Base-by-base conservation (phyloP, 2,113 vertebrate genomes). In the Aegotheles bennettii region DNA sequence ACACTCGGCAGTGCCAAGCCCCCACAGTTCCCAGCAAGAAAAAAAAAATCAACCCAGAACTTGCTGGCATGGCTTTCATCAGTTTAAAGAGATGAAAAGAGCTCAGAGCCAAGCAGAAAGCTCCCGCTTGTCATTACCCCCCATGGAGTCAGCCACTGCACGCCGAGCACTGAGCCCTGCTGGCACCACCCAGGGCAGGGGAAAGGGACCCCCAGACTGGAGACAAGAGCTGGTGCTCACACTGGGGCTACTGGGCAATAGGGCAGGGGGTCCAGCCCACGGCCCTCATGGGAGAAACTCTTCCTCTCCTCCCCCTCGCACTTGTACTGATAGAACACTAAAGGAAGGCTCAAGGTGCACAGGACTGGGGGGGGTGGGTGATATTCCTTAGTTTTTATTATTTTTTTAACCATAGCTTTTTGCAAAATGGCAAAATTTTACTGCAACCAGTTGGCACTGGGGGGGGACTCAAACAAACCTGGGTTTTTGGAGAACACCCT, bases 61-160 rank as follows among this genome's bases (percentile, higher is more conserved):
- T 94, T 42, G 83, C 95, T 96, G 96, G 95, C 95, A 61, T 78
- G 88, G 95, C 83, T 96, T 96, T 93, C 94, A 95, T 96, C 94
- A 93, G 93, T 93, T 97, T 74, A 8, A 89, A 70, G 24, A 96
- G 96, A 97, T 97, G 94, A 96, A 97, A 97, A 96, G 96, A 97
- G 91, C 81, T 96, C 50, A 4, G 35, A 89, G 94, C 93, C 93
- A 43, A 89, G 94, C 77, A 38, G 28, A 65, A 64, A 97, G 57
- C 79, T 76, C 79, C 33, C 10, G 78, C 96, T 84, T 89, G 57
- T 95, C 95, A 43, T 96, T 94, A 97, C 94, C 96, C 94, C 96
- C 95, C 95, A 95, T 92, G 94, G 95, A 97, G 84, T 18, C 84
- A 61, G 88, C 12, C 13, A 87, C 56, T 9, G 43, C 9, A 7